phyloP scores from a whole-genome alignment of 2,113 vertebrate species.

The Xyrauchen texanus region DNA sequence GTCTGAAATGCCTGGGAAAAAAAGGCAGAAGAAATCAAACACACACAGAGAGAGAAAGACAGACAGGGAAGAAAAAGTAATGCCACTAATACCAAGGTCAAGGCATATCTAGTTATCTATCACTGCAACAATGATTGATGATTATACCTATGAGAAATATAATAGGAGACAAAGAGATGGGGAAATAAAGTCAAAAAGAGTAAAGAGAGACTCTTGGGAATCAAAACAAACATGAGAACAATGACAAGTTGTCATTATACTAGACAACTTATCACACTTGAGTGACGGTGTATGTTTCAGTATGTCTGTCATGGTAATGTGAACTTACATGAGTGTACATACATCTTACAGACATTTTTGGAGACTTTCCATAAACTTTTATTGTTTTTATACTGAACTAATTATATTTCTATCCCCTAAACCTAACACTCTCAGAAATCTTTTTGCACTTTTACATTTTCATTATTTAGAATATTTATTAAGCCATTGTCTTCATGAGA shows the following conservation, averaged over 20 bases:
- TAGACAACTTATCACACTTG: conserved; percentile 44
- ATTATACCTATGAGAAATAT: neutral
- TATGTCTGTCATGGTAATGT: conserved; percentile 30
- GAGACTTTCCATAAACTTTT: no score
- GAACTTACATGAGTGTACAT: neutral
- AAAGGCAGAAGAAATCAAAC: conserved; percentile 20
- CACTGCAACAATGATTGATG: neutral
- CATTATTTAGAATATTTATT: no score
- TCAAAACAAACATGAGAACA: conserved; percentile 38
- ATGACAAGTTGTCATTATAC: conserved; percentile 52
- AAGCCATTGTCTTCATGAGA: no score
- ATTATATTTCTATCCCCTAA: no score
- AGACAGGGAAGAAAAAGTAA: neutral
- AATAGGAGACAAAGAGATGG: neutral
- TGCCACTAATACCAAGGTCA: conserved; percentile 15
- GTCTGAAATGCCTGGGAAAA: neutral
- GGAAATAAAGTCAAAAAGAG: conserved; percentile 22
- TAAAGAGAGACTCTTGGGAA: conserved; percentile 49
- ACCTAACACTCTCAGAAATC: neutral
- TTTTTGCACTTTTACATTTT: no score
- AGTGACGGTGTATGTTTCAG: conserved; percentile 1
- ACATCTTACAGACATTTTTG: neutral
- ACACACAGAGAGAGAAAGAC: conserved; percentile 24
- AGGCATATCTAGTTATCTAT: neutral
- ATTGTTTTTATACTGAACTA: no score